Evolutionary conservation across 2,797 vertebrate species (phyloP).

Genomic region (Oreonectes daqikongensis): DNA sequence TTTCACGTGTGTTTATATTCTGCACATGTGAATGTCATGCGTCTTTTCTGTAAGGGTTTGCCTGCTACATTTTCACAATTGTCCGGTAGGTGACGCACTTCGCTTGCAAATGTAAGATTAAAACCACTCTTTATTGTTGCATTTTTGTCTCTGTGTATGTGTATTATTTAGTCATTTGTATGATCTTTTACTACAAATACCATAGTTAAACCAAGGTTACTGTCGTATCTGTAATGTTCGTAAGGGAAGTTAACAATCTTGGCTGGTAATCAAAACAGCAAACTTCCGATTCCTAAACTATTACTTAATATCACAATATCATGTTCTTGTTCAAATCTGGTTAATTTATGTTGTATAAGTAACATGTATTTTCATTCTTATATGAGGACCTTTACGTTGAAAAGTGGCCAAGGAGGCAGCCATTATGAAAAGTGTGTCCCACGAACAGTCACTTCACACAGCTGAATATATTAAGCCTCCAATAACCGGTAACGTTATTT

Average conservation of each 20-base stretch:
- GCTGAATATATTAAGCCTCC: conserved; percentile 54
- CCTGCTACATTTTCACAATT: neutral
- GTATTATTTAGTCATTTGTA: neutral
- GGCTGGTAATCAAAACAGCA: neutral
- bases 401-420: neutral
- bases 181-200: neutral
- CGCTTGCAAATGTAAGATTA: neutral
- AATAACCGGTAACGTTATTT: conserved; percentile 50
- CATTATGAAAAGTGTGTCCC: conserved; percentile 36
- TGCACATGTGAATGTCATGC: too few species aligned
- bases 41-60: too few species aligned
- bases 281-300: neutral
- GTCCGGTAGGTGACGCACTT: neutral
- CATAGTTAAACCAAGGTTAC: neutral
- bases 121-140: neutral
- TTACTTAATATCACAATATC: neutral
- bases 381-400: conserved; percentile 40
- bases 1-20: too few species aligned
- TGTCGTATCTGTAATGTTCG: neutral
- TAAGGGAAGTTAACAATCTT: neutral
- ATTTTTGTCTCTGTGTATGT: neutral
- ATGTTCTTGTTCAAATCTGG: neutral
- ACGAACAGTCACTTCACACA: conserved; percentile 39
- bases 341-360: neutral
- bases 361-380: neutral